Base-by-base conservation (phyloP, 2,888 invertebrate species). In the Caenorhabditis sp. region DNA sequence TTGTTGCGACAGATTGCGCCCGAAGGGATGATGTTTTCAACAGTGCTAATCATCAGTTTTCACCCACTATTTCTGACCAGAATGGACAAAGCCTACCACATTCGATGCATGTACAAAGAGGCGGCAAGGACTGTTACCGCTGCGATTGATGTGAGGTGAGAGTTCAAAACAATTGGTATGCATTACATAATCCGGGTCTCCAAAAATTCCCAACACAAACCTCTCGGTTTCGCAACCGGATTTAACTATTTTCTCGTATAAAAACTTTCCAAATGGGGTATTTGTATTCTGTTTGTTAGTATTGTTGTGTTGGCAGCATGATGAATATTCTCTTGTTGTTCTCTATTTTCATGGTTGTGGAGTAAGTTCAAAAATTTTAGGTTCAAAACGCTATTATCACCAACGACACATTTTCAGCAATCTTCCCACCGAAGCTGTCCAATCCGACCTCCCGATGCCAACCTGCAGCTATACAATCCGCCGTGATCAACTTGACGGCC, bases 31-130 rank as follows among this genome's bases (percentile, higher is more conserved):
- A 90, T 91, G 85, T 92, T 92, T 72, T 90, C 90, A 0, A 90
- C 92, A 7, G 90, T 92, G 5, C 82, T 92, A 12, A 90, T 92
- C 35, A 89, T 92, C 59, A 90, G 90, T 68, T 92, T 92, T 66
- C 92, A 92, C 79, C 91, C 92, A 68, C 70, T 91, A 1, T 91
- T 91, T 74, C 77, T 91, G 24, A 92, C 92, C 2, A 91, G 91
- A 85, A 87, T 91, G 79, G 92, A 92, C 82, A 89, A 91, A 41
- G 92, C 92, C 16, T 92, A 90, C 77, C 89, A 91, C 76, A 90
- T 92, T 74, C 91, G 92, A 44, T 92, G 92, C 79, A 86, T 92
- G 90, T 92, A 92, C 69, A 82, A 90, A 56, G 92, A 92, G 79
- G 82, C 87, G 5, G 82, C 77, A 6, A 82, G 89, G 54, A 88